Conservation (phyloP, 1,140 invertebrate genomes). For the Thrips palmi region DNA sequence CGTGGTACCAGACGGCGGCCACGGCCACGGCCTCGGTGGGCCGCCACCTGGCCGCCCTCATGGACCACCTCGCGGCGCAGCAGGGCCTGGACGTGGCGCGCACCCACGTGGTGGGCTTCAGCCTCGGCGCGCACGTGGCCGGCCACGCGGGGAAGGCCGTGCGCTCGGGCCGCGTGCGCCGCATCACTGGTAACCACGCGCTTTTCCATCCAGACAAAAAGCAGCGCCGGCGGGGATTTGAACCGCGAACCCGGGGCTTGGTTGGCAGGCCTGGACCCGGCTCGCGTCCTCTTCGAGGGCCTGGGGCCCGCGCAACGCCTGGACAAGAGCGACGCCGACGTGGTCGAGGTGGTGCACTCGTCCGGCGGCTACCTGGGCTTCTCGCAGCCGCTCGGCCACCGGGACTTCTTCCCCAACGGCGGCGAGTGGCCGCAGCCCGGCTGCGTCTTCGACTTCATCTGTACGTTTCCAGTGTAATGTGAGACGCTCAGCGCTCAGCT, state of each 20-base stretch:
- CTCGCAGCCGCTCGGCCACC: constrained; percentile 28
- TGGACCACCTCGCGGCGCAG: constrained; percentile 14
- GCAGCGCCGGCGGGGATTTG: too few species aligned
- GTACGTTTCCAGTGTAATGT: background rate
- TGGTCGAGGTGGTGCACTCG: constrained; percentile 41
- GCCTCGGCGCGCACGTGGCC: constrained; percentile 20
- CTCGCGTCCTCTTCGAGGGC: constrained; percentile 18
- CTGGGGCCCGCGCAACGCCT: constrained; percentile 15
- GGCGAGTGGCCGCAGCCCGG: constrained; percentile 39
- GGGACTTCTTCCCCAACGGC: constrained; percentile 44
- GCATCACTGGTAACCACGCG: constrained; percentile 21
- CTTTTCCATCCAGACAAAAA: background rate
- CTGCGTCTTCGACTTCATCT: constrained; percentile 26
- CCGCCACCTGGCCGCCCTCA: constrained; percentile 14
- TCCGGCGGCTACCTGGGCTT: constrained; percentile 36
- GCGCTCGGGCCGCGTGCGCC: constrained; percentile 19
- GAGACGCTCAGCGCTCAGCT: too few species aligned
- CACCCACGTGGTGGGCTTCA: constrained; percentile 20
- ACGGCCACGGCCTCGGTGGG: constrained; percentile 16
- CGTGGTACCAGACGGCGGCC: constrained; percentile 18
- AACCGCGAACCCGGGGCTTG: too few species aligned
- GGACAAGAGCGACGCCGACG: constrained; percentile 24
- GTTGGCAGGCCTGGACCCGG: constrained; percentile 20
- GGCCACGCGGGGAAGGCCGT: constrained; percentile 21
- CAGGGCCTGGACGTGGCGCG: constrained; percentile 12